These are phyloP conservation scores for Micromesistius poutassou DNA, from an alignment of 2,797 vertebrate species.

Conservation along the genomic window DNA sequence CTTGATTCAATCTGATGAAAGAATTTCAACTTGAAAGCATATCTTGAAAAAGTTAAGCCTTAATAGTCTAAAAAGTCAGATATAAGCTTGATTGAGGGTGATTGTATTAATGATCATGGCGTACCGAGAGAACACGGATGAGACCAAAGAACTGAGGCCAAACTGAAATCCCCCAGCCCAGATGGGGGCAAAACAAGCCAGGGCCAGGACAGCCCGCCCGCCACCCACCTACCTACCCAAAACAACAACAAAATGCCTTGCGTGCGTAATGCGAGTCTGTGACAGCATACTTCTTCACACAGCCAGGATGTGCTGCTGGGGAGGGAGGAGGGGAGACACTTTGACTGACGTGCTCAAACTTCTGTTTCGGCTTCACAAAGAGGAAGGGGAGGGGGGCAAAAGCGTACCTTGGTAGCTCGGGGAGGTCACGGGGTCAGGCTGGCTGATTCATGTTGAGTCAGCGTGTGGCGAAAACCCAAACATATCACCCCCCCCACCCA, in stretches of 20 bases:
- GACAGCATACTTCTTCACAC: slow-evolving; percentile 23
- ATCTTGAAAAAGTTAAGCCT: background rate
- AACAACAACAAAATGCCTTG: background rate
- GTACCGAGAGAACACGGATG: background rate
- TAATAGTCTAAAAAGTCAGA: background rate
- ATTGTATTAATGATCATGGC: background rate
- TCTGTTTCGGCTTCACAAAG: slow-evolving; percentile 15
- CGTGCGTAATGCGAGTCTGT: slow-evolving; percentile 3
- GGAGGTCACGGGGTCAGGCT: slow-evolving; percentile 53
- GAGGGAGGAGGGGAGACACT: background rate
- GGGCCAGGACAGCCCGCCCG: too few species aligned
- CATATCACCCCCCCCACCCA: slow-evolving; percentile 55
- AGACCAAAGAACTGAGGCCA: background rate
- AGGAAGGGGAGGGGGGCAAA: slow-evolving; percentile 41
- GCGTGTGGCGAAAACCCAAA: slow-evolving; percentile 67
- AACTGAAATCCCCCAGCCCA: background rate
- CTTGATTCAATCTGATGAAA: too few species aligned
- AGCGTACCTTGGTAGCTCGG: slow-evolving; percentile 38
- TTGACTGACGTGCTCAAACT: slow-evolving; percentile 24
- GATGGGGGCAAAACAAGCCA: background rate
- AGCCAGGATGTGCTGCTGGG: slow-evolving; percentile 11
- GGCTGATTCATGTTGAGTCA: slow-evolving; percentile 71
- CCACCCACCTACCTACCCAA: background rate
- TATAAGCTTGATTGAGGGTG: background rate
- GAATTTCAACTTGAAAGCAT: too few species aligned